Base-by-base conservation (phyloP, 2,113 vertebrate genomes). In the Haemorhous mexicanus region DNA sequence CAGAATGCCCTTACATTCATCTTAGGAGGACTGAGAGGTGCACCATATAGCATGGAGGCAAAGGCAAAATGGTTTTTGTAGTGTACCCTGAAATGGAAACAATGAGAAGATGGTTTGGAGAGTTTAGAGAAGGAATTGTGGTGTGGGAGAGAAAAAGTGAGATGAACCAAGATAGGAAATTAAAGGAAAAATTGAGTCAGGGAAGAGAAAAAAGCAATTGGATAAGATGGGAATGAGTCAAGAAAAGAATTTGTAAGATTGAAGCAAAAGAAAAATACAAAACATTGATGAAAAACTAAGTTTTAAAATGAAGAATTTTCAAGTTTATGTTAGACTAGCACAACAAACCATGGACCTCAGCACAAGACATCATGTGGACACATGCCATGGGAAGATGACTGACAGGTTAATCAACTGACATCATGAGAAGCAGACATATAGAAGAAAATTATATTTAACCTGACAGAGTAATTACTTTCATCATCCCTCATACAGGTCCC, bases 401-500 rank as follows among this genome's bases (percentile, higher is more conserved):
- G 94, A 75, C 79, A 70, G 39, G 37, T 90, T 96, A 85, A 88
- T 94, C 78, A 86, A 63, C 75, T 94, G 95, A 90, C 91, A 95
- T 95, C 93, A 90, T 1, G 0, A 84, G 82, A 87, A 88, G 73
- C 75, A 94, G 59, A 86, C 47, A 81, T 4, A 2, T 18, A 70
- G 73, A 88, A 83, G 63, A 95, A 95, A 87, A 58, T 52, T 22
- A 55, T 86, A 80, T 90, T 85, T 90, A 90, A 80, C 56, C 33
- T 87, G 91, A 91, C 89, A 94, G 89, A 50, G 82, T 86, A 95
- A 96, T 94, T 96, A 81, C 79, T 93, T 85, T 94, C 91, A 92
- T 75, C 8, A 3, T 93, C 82, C 72, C 56, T 93, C 59, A 62
- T 62, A 27, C 53, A 91, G 62, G 32, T 30, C 13, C 52, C 91